These are phyloP conservation scores for Trissoscelio sp. DNA, from an alignment of 2,888 invertebrate species.

Conservation along the genomic window DNA sequence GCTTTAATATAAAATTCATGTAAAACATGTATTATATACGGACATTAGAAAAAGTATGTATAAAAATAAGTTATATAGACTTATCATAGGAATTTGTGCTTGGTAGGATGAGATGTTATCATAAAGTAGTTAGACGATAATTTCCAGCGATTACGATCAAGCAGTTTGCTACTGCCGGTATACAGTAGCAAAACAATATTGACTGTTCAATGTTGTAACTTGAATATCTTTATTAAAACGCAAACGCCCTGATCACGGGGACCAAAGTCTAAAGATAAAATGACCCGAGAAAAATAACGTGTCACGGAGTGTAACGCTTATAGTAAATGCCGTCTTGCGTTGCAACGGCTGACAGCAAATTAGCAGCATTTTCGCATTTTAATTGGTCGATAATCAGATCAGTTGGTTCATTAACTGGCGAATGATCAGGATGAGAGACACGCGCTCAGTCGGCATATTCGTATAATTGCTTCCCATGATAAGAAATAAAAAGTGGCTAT, in stretches of 20 bases:
- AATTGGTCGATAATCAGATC: conserved; percentile 23
- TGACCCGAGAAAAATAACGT: conserved; percentile 43
- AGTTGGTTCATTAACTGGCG: conserved; percentile 16
- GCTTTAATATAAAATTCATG: not conserved
- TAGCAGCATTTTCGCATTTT: not conserved
- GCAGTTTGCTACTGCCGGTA: conserved; percentile 5
- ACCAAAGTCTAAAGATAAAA: conserved; percentile 61
- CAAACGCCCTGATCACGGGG: conserved; percentile 23
- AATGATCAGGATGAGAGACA: not conserved
- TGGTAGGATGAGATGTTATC: conserved; percentile 6
- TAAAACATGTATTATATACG: too few relatives aligned
- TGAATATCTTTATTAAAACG: conserved; percentile 34
- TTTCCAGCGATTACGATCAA: not conserved
- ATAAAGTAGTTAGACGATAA: conserved; percentile 9
- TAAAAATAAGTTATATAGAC: too few relatives aligned
- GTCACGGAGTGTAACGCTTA: conserved; percentile 15
- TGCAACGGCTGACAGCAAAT: conserved; percentile 10
- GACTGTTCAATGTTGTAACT: conserved; percentile 38
- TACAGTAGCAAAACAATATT: conserved; percentile 22
- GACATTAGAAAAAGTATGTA: too few relatives aligned
- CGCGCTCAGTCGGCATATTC: conserved; percentile 12
- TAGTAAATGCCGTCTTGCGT: conserved; percentile 21
- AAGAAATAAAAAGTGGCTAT: conserved; percentile 47
- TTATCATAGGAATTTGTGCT: too few relatives aligned
- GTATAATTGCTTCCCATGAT: conserved; percentile 54